Base-by-base conservation (phyloP, 2,797 vertebrate species). In the Danio aesculapii region DNA sequence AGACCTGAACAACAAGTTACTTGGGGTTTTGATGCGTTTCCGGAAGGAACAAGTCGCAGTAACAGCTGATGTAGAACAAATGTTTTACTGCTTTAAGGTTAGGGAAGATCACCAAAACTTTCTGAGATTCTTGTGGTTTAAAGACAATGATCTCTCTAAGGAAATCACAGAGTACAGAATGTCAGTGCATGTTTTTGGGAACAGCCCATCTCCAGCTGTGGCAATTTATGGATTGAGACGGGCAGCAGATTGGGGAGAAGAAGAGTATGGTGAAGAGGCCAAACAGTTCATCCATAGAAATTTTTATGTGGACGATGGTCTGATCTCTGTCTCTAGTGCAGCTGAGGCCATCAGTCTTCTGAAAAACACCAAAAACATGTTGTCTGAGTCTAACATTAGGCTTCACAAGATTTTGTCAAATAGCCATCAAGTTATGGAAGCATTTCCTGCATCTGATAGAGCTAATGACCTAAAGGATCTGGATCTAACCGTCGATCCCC, bases 151-250 rank as follows among this genome's bases (percentile, higher is more conserved):
- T 46, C 41, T 59, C 6, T 17, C 16, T 14, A 67, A 67, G 44
- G 17, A 30, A 30, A 30, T 30, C 30, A 17, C 10, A 46, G 63
- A 67, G 62, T 17, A 64, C 62, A 0, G 62, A 43, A 64, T 64
- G 16, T 44, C 14, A 3, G 62, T 44, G 6, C n/a, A 66, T 46
- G 43, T 66, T 12, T 66, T 66, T 66, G 30, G 16, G 9, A 66
- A 66, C 63, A 66, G 63, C 9, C 44, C 63, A 0, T 67, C 44
- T 17, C 63, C 63, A 17, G 63, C 44, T 17, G 63, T 67, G 44
- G n/a, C 63, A 17, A 46, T 67, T 10, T 67, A 46, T 30, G 30
- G 30, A 30, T 30, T 30, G 30, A 30, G 30, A 30, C 30, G 30
- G 30, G 30, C 30, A 30, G 30, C 30, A 30, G 30, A 30, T 30